Evolutionary conservation across 2,113 vertebrate genomes (phyloP).

Genomic region (Paramormyrops kingsleyae): DNA sequence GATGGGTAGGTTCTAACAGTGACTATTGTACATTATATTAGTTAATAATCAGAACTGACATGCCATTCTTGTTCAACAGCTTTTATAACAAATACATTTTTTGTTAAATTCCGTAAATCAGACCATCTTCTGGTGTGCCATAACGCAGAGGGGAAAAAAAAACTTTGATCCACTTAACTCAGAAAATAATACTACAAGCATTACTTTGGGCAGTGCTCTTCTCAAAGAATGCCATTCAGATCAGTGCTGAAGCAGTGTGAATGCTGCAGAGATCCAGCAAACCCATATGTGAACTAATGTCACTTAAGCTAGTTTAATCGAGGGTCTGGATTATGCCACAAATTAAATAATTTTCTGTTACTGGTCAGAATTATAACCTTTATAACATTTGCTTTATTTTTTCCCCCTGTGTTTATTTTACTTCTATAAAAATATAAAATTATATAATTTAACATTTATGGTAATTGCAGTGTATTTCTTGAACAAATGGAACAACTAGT

Average conservation of each 20-base stretch:
- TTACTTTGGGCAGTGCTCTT: neutral
- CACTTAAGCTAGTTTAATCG: neutral
- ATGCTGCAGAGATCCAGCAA: neutral
- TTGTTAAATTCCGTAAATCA: neutral
- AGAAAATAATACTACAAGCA: neutral
- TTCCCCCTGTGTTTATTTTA: neutral
- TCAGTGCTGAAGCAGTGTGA: neutral
- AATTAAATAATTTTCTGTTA: neutral
- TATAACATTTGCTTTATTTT: slow-evolving; percentile 21
- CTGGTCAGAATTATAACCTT: neutral
- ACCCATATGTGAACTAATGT: neutral
- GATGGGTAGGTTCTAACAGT: neutral
- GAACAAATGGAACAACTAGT: slow-evolving; percentile 26
- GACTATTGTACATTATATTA: neutral
- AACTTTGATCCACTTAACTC: neutral
- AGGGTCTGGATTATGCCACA: neutral
- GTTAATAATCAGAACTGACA: neutral
- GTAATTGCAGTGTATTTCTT: slow-evolving; percentile 17
- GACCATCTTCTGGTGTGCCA: neutral
- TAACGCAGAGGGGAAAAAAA: neutral
- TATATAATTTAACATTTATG: slow-evolving; percentile 12
- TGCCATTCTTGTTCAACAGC: neutral
- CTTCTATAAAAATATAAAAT: slow-evolving; percentile 29
- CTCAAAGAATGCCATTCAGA: neutral
- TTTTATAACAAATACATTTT: neutral